Conservation (phyloP, 2,888 invertebrate species). For the Trichopria drosophilae region DNA sequence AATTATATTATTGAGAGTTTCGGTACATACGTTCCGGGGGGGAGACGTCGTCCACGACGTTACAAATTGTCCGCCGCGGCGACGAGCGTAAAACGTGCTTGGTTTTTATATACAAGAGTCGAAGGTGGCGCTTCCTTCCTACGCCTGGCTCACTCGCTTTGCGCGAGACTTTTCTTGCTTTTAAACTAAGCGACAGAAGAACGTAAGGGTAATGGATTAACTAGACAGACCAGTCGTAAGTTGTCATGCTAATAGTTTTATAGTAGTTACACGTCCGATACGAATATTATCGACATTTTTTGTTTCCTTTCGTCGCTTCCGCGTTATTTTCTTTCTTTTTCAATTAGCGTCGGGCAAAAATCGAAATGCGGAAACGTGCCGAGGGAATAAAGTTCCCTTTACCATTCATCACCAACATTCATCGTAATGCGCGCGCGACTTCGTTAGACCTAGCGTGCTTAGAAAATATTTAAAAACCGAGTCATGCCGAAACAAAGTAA, state of each 20-base stretch:
- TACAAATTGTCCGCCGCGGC: too few relatives aligned
- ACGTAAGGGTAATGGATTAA: slow-evolving; percentile 46
- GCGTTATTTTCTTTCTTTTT: slow-evolving; percentile 15
- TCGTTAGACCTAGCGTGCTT: slow-evolving; percentile 53
- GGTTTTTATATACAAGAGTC: too few relatives aligned
- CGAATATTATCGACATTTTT: slow-evolving; percentile 37
- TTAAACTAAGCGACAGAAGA: slow-evolving; percentile 44
- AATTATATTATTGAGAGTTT: too few relatives aligned
- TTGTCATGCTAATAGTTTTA: slow-evolving; percentile 52
- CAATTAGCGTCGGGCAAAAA: too few relatives aligned
- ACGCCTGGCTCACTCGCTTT: neutral
- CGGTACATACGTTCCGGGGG: too few relatives aligned
- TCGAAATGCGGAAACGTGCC: too few relatives aligned
- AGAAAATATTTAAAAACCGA: slow-evolving; percentile 56
- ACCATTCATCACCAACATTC: neutral
- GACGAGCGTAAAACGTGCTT: too few relatives aligned
- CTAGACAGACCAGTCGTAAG: slow-evolving; percentile 51
- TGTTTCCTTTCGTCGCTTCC: slow-evolving; percentile 2
- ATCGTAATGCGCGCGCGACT: slow-evolving; percentile 41
- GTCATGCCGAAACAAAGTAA: slow-evolving; percentile 30
- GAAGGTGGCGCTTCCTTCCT: too few relatives aligned
- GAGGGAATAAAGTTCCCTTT: too few relatives aligned
- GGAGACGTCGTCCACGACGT: too few relatives aligned
- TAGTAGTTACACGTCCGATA: slow-evolving; percentile 49
- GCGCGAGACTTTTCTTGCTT: slow-evolving; percentile 21